phyloP scores from a whole-genome alignment of 1,140 invertebrate species.

The Ericerus pela region DNA sequence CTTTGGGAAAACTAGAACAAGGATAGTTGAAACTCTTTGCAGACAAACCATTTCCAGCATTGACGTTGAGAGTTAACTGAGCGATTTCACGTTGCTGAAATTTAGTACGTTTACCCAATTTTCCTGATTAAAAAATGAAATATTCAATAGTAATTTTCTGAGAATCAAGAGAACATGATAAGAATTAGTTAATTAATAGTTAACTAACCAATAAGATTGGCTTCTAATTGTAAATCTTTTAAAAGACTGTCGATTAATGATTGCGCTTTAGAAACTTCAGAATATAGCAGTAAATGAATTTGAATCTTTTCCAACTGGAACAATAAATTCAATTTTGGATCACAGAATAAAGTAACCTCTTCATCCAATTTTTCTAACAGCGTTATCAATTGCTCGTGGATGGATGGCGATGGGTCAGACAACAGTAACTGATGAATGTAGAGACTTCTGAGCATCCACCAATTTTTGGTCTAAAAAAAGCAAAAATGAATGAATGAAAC shows the following conservation, averaged over 20 bases:
- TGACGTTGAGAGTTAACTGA: conserved; percentile 58
- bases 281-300: conserved; percentile 51
- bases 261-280: conserved; percentile 49
- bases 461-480: conserved; percentile 38
- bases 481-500: conserved; percentile 25
- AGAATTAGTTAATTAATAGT: neutral
- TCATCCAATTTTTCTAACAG: conserved; percentile 39
- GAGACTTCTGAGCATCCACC: conserved; percentile 59
- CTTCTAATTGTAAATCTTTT: conserved; percentile 47
- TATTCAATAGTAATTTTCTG: conserved; percentile 3
- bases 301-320: conserved; percentile 59
- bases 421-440: conserved; percentile 56
- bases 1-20: conserved; percentile 37
- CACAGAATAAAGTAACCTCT: conserved; percentile 31
- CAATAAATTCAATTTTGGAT: conserved; percentile 40
- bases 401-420: conserved; percentile 48
- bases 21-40: conserved; percentile 33
- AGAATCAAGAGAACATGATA: conserved; percentile 1
- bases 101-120: conserved; percentile 75
- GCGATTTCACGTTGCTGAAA: conserved; percentile 67
- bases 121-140: conserved; percentile 36
- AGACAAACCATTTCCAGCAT: conserved; percentile 29
- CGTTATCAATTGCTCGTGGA: conserved; percentile 45
- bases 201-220: conserved; percentile 37
- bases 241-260: conserved; percentile 46